Evolutionary conservation across 1,140 invertebrate genomes (phyloP).

Genomic region (Zelostemma sp.): DNA sequence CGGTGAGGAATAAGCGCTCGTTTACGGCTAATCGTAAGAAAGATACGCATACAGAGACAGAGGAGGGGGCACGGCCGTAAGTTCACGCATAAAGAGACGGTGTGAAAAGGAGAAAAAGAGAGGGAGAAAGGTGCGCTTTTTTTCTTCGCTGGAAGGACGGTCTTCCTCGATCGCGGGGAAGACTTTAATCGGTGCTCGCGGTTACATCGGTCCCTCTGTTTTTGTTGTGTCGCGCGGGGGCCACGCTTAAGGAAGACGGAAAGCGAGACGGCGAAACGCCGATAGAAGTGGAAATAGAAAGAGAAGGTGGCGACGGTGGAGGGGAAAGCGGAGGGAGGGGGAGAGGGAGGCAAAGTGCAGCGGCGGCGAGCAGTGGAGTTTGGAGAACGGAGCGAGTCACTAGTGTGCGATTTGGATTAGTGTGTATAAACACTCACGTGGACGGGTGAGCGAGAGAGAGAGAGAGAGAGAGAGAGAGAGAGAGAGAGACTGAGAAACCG

Average conservation of each 20-base stretch:
- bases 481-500: neutral
- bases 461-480: slow-evolving; percentile 18
- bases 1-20: neutral
- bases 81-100: slow-evolving; percentile 11
- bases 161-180: no score
- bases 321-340: slow-evolving; percentile 17
- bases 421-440: slow-evolving; percentile 6
- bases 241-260: neutral
- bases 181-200: neutral
- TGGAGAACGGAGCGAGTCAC: slow-evolving; percentile 1
- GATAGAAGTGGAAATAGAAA: slow-evolving; percentile 8
- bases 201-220: slow-evolving; percentile 1
- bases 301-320: slow-evolving; percentile 1
- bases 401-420: slow-evolving; percentile 6
- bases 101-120: neutral
- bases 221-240: slow-evolving; percentile 4
- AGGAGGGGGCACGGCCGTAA: neutral
- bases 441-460: slow-evolving; percentile 12
- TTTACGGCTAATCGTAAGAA: neutral
- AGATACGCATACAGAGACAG: neutral
- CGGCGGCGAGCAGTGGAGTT: no score
- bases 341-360: slow-evolving; percentile 17
- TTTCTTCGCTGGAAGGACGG: no score
- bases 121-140: no score
- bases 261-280: neutral